phyloP scores from a whole-genome alignment of 1,140 invertebrate genomes.

The Musca domestica region DNA sequence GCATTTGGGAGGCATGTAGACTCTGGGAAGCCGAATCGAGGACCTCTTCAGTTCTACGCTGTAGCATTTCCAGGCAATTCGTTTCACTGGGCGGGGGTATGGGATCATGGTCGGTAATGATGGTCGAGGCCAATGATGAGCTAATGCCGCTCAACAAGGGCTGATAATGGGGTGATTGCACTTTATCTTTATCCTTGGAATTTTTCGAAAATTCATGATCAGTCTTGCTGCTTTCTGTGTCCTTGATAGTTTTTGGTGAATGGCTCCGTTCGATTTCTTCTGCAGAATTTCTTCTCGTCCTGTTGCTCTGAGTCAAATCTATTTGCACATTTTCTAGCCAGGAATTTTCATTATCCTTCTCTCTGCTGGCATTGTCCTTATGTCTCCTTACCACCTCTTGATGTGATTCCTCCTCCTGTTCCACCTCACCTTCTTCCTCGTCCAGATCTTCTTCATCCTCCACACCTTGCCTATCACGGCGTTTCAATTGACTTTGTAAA shows the following conservation, averaged over 20 bases:
- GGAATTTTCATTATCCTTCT: not conserved
- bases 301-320: not conserved
- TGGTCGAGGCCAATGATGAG: constrained; percentile 78
- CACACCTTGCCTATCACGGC: not conserved
- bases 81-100: constrained; percentile 66
- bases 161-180: constrained; percentile 17
- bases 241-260: not conserved
- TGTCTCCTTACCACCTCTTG: not conserved
- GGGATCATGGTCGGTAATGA: constrained; percentile 82
- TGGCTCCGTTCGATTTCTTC: too few species aligned
- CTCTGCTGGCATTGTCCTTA: too few species aligned
- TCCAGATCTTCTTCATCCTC: not conserved
- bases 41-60: constrained; percentile 85
- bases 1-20: constrained; percentile 79
- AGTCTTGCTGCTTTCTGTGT: constrained; percentile 24
- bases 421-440: not conserved
- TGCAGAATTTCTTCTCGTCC: too few species aligned
- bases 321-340: not conserved
- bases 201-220: constrained; percentile 12
- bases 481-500: constrained; percentile 77
- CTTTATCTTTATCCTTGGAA: not conserved
- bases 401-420: not conserved
- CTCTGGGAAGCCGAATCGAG: constrained; percentile 89
- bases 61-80: constrained; percentile 88
- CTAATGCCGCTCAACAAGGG: constrained; percentile 48